Percentiles rank a stretch among this genome's conserved stretches.
These are phyloP conservation scores for Eurystomus gularis DNA, from an alignment of 2,113 vertebrate species.

Conservation along the genomic window DNA sequence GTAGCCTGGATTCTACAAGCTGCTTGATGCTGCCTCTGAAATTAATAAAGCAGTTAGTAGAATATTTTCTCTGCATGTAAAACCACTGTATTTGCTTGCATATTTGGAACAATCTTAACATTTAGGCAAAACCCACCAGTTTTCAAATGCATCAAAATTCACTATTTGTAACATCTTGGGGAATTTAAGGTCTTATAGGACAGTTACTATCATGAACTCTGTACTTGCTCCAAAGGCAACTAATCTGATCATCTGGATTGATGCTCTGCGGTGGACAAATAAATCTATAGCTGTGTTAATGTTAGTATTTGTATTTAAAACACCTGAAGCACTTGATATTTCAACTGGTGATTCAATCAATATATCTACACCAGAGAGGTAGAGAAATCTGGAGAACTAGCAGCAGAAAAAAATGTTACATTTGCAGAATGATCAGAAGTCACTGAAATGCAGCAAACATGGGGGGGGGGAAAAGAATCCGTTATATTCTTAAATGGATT, in stretches of 20 bases:
- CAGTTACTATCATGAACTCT: neutral
- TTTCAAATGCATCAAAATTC: neutral
- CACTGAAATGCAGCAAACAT: neutral
- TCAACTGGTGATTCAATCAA: neutral
- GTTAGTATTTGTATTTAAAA: neutral
- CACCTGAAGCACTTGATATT: neutral
- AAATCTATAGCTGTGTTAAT: neutral
- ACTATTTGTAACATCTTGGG: neutral
- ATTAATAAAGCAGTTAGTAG: slow-evolving; percentile 43
- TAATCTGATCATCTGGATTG: neutral
- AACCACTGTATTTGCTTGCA: neutral
- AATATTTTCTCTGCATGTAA: neutral
- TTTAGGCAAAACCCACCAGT: neutral
- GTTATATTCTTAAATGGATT: neutral
- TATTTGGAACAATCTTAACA: neutral
- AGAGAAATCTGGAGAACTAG: neutral
- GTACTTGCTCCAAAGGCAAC: neutral
- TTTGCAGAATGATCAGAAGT: neutral
- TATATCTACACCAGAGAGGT: neutral
- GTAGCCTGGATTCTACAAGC: slow-evolving; percentile 88
- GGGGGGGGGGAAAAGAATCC: neutral
- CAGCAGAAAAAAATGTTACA: neutral
- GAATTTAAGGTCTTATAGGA: neutral
- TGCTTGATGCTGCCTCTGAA: slow-evolving; percentile 80
- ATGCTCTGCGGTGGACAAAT: neutral